phyloP scores from a whole-genome alignment of 1,140 invertebrate genomes.

The Pomacea maculata region DNA sequence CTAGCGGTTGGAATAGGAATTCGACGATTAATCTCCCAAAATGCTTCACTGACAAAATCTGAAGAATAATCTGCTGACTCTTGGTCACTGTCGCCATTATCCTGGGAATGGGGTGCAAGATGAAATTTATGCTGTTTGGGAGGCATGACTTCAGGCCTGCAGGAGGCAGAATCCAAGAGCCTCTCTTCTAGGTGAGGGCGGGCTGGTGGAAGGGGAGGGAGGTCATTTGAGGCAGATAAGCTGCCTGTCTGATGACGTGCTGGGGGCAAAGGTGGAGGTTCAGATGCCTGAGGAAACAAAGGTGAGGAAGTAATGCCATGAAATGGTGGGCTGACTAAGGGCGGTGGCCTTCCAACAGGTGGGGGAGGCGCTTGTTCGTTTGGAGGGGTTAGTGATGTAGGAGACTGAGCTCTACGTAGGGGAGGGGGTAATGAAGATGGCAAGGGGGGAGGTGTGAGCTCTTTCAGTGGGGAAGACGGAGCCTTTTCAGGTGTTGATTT shows the following conservation, averaged over 20 bases:
- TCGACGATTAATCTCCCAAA: constrained; percentile 21
- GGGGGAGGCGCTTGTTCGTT: too few relatives aligned
- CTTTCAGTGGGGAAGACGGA: not conserved
- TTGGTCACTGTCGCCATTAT: not conserved
- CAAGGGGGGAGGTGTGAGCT: constrained; percentile 11
- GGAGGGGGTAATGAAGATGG: constrained; percentile 12
- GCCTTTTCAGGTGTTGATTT: not conserved
- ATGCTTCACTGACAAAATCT: constrained; percentile 21
- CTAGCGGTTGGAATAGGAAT: constrained; percentile 10
- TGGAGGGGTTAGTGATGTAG: not conserved
- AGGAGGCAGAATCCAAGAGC: too few relatives aligned
- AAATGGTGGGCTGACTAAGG: too few relatives aligned
- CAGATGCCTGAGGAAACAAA: too few relatives aligned
- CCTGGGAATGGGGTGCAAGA: not conserved
- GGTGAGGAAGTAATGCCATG: too few relatives aligned
- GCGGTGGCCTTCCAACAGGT: too few relatives aligned
- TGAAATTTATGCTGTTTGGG: too few relatives aligned
- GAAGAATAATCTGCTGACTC: constrained; percentile 22
- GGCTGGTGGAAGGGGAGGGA: constrained; percentile 4
- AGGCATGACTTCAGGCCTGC: too few relatives aligned
- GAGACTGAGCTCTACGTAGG: not conserved
- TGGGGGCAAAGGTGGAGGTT: not conserved
- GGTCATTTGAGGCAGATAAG: not conserved
- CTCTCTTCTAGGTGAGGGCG: not conserved
- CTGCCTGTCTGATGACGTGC: not conserved